Conservation (phyloP, 30 jellyfish, hydroid and myxozoan genomes). For the Morbakka virulenta region DNA sequence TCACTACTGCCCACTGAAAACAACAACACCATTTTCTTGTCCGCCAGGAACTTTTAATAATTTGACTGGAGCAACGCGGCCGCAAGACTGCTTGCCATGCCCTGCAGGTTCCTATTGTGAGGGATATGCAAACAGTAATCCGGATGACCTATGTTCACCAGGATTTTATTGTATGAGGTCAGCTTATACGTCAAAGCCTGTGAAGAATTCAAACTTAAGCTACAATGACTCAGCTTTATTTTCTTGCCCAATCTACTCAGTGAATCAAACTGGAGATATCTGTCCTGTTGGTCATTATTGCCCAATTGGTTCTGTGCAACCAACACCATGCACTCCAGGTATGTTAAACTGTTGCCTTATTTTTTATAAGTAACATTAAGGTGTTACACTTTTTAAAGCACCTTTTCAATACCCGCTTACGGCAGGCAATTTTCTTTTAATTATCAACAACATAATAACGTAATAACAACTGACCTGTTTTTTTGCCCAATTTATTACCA, state of each 20-base stretch:
- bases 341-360: too few relatives aligned
- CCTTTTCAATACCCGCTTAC: too few relatives aligned
- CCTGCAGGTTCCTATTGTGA: conserved; percentile 82
- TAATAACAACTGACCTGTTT: too few relatives aligned
- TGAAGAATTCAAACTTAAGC: conserved; percentile 27
- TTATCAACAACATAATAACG: too few relatives aligned
- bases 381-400: too few relatives aligned
- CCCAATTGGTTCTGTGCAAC: conserved; percentile 73
- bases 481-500: too few relatives aligned
- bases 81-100: conserved; percentile 91
- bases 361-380: too few relatives aligned
- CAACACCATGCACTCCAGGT: conserved; percentile 82
- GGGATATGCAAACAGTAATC: conserved; percentile 73
- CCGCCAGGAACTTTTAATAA: conserved; percentile 97
- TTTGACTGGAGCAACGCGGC: conserved; percentile 66
- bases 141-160: conserved; percentile 77
- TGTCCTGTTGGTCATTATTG: conserved; percentile 91
- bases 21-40: conserved; percentile 86
- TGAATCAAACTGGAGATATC: conserved; percentile 86
- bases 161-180: conserved; percentile 84
- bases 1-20: conserved; percentile 76
- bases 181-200: conserved; percentile 84
- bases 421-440: too few relatives aligned
- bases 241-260: conserved; percentile 90
- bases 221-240: conserved; percentile 66